These are phyloP conservation scores for Drosophila lacertosa DNA, from an alignment of 1,140 invertebrate genomes.

Conservation along the genomic window DNA sequence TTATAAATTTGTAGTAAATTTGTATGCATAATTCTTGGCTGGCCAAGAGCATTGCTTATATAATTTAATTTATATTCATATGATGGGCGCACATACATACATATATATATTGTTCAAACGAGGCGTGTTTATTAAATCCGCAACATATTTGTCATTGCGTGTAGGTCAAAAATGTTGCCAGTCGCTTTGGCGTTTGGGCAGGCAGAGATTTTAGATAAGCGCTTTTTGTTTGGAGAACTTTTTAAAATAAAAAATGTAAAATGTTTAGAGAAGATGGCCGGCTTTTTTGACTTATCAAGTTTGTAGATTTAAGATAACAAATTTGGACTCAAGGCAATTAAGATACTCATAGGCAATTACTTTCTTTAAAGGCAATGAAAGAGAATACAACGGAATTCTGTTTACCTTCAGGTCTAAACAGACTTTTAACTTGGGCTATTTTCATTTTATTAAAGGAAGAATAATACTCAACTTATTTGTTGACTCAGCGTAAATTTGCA, in stretches of 20 bases:
- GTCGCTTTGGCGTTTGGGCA: not conserved
- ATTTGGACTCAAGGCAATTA: not conserved
- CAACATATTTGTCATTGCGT: slow-evolving; percentile 54
- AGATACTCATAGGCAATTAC: not conserved
- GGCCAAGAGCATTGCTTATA: slow-evolving; percentile 37
- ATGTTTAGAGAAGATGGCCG: not conserved
- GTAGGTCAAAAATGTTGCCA: slow-evolving; percentile 49
- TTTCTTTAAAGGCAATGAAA: no score
- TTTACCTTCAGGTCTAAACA: no score
- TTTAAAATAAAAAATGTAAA: no score
- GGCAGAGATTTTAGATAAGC: slow-evolving; percentile 4
- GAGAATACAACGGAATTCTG: no score
- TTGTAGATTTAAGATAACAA: slow-evolving; percentile 14
- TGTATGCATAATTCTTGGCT: slow-evolving; percentile 31
- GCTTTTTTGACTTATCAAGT: slow-evolving; percentile 1
- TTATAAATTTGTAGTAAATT: slow-evolving; percentile 24
- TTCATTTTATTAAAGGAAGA: no score
- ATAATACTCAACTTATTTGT: slow-evolving; percentile 2
- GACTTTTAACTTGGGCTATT: no score
- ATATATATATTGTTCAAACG: slow-evolving; percentile 9
- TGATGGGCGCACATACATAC: slow-evolving; percentile 13
- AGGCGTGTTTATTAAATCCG: slow-evolving; percentile 27
- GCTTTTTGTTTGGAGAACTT: slow-evolving; percentile 16
- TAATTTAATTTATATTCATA: slow-evolving; percentile 53
- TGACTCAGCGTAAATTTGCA: slow-evolving; percentile 3